Base-by-base conservation (phyloP, 2,113 vertebrate species). In the Peromyscus leucopus region DNA sequence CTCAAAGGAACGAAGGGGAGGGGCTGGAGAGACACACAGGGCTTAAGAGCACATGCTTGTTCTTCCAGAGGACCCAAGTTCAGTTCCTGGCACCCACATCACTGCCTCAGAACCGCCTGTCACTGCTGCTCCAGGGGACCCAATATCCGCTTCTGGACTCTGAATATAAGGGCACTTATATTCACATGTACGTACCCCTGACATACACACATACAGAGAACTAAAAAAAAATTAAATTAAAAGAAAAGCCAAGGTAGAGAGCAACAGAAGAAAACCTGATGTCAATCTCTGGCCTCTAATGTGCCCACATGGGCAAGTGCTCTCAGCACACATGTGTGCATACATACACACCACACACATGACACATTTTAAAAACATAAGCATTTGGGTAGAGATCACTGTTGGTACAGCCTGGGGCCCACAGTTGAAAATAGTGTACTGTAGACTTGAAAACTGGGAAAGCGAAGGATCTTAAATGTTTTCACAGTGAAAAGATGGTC, bases 301-400 rank as follows among this genome's bases (percentile, higher is more conserved):
- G 75, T 31, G 13, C 26, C 24, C 26, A 78, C 13, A 6, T 31
- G 42, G 26, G 75, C 26, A 48, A 51, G 76, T 26, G 19, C 48
- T 78, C 78, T n/a, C 51, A 31, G 46, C 55, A 87, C 59, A 67
- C 67, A 59, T 75, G 90, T 84, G 90, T 26, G 6, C 57, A 61
- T 24, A 28, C 36, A 15, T 15, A 59, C 80, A 83, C 22, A 28
- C 24, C 55, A 28, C 15, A 84, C 57, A 61, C 55, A 72, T 72
- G 36, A 82, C 79, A 71, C 55, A 89, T 78, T 65, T 36, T 59
- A 8, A 83, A 57, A 88, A 92, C 90, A 79, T 76, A 93, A 71
- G 36, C 33, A n/a, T 86, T 59, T 67, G 5, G 39, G 16, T 19
- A 31, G 33, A 71, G 72, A 71, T 10, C 61, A 48, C 7, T 48